Evolutionary conservation across 2,888 invertebrate species (phyloP).

Genomic region (Theretra japonica): DNA sequence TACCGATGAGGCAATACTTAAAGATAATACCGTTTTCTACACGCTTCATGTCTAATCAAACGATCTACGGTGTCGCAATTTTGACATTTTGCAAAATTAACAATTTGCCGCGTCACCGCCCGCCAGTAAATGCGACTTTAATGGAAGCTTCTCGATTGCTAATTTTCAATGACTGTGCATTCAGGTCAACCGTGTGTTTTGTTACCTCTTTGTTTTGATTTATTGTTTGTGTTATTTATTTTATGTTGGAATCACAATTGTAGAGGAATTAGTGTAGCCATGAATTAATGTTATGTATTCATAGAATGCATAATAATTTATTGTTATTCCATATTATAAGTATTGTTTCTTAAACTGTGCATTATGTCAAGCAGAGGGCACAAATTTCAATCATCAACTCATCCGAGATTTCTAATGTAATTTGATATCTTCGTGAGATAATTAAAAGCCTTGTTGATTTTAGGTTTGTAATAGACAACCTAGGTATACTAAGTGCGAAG

Average conservation of each 20-base stretch:
- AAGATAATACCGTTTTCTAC: background rate
- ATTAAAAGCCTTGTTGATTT: too few species aligned
- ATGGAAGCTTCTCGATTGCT: conserved; percentile 14
- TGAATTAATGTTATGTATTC: too few species aligned
- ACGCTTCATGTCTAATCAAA: conserved; percentile 4
- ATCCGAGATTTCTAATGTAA: too few species aligned
- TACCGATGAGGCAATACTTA: background rate
- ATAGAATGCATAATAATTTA: too few species aligned
- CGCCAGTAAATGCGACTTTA: conserved; percentile 2
- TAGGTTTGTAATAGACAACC: too few species aligned
- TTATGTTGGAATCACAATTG: too few species aligned
- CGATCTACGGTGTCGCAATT: background rate
- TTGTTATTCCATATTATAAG: too few species aligned
- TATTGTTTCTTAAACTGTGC: too few species aligned
- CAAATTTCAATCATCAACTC: too few species aligned
- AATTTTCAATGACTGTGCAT: conserved; percentile 21
- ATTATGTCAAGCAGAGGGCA: too few species aligned
- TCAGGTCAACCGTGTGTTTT: background rate
- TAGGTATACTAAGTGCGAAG: background rate
- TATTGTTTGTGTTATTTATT: background rate
- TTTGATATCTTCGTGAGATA: too few species aligned
- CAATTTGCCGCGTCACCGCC: conserved; percentile 24
- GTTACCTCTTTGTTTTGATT: background rate
- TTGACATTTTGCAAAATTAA: conserved; percentile 23
- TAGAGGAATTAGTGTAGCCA: too few species aligned